A percentile compares a stretch with the other conserved stretches of the same genome.
Evolutionary conservation across 2,888 invertebrate species (phyloP).

Genomic region (Sarcophaga subvicina): DNA sequence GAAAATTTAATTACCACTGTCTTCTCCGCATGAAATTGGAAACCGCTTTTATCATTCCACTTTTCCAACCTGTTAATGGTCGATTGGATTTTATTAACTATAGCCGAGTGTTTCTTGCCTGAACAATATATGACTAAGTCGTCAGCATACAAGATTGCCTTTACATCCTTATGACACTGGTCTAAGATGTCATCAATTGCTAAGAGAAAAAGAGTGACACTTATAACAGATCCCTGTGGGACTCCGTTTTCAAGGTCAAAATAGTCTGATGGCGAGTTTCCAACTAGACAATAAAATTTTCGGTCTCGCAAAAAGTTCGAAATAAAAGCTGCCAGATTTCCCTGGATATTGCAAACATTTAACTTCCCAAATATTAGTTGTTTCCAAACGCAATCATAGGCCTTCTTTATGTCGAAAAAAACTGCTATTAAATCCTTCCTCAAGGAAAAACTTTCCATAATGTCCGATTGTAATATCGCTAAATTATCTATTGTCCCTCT

Average conservation of each 20-base stretch:
- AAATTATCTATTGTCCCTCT: no score
- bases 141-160: slow-evolving; percentile 10
- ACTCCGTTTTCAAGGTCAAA: neutral
- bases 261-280: slow-evolving; percentile 6
- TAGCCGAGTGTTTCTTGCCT: neutral
- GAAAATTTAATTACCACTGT: neutral
- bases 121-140: neutral
- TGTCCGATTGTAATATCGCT: slow-evolving; percentile 1
- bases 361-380: slow-evolving; percentile 2
- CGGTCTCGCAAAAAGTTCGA: slow-evolving; percentile 15
- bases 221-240: no score
- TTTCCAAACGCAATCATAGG: no score
- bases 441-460: neutral
- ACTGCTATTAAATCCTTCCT: slow-evolving; percentile 1
- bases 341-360: neutral
- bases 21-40: slow-evolving; percentile 14
- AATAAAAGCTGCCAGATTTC: slow-evolving; percentile 31
- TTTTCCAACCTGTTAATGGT: neutral
- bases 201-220: neutral
- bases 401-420: no score
- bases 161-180: slow-evolving; percentile 4
- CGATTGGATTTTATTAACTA: slow-evolving; percentile 8
- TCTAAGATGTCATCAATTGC: slow-evolving; percentile 6
- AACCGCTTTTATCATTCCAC: neutral
- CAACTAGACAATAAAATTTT: slow-evolving; percentile 17